Evolutionary conservation across 2,797 vertebrate genomes (phyloP).

Genomic region (Xiphophorus birchmanni): DNA sequence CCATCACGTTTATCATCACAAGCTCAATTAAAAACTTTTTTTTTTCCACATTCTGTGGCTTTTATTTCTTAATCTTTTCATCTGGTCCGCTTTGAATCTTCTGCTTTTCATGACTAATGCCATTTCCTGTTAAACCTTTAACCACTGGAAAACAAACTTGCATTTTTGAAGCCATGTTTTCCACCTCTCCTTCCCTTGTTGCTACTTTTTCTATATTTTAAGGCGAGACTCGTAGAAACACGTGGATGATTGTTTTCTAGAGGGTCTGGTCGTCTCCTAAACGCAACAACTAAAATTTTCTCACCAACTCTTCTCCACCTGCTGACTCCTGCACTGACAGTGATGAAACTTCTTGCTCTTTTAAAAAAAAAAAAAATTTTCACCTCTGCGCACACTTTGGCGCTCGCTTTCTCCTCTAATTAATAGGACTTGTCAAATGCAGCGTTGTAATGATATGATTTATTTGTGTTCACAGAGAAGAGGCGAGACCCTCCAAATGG

Average conservation of each 20-base stretch:
- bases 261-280: constrained; percentile 8
- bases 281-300: constrained; percentile 46
- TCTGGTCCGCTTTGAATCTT: constrained; percentile 27
- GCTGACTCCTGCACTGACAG: constrained; percentile 22
- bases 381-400: constrained; percentile 20
- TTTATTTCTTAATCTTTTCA: constrained; percentile 40
- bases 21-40: constrained; percentile 34
- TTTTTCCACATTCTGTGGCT: constrained; percentile 16
- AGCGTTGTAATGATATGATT: constrained; percentile 64
- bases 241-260: not conserved
- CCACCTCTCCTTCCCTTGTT: not conserved
- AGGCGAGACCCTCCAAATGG: constrained; percentile 89
- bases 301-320: constrained; percentile 13
- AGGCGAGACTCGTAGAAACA: not conserved
- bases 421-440: constrained; percentile 41
- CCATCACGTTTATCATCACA: constrained; percentile 17
- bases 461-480: constrained; percentile 86
- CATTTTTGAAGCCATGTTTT: not conserved
- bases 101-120: constrained; percentile 23
- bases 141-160: constrained; percentile 13
- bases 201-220: not conserved
- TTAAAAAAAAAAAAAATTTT: not conserved
- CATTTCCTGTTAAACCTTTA: constrained; percentile 31
- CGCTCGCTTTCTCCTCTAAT: constrained; percentile 30
- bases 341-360: constrained; percentile 17